A percentile compares a stretch with the other conserved stretches of the same genome.
Evolutionary conservation across 2,113 vertebrate species (phyloP).

Genomic region (Coryphaenoides rupestris): DNA sequence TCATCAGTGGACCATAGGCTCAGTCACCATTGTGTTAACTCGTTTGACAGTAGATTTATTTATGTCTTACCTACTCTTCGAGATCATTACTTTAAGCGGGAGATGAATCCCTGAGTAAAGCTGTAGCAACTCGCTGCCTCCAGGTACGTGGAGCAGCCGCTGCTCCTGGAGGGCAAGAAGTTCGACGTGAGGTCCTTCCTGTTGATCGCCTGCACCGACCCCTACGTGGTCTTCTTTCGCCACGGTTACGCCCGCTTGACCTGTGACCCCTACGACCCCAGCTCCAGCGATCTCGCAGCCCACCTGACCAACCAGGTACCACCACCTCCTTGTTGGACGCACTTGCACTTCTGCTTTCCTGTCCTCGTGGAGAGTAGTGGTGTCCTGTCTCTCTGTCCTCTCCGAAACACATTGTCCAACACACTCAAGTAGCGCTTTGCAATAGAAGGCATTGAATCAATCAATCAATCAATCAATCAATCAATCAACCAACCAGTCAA

Average conservation of each 20-base stretch:
- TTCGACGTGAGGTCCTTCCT: conserved; percentile 85
- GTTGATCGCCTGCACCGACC: conserved; percentile 78
- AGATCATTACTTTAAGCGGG: no score
- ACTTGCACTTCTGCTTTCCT: neutral
- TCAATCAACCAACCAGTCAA: no score
- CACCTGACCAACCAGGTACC: conserved; percentile 86
- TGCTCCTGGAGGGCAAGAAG: conserved; percentile 83
- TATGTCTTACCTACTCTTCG: no score
- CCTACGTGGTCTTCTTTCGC: conserved; percentile 80
- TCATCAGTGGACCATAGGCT: no score
- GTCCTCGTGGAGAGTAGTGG: neutral
- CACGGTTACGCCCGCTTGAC: conserved; percentile 84
- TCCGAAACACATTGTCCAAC: neutral
- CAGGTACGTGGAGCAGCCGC: conserved; percentile 82
- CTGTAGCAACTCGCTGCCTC: no score
- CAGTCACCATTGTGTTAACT: no score
- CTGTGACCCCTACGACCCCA: conserved; percentile 75
- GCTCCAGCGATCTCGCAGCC: conserved; percentile 76
- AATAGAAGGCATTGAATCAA: no score
- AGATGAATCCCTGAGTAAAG: no score
- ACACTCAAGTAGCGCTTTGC: neutral
- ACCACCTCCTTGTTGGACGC: conserved; percentile 2
- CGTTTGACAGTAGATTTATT: no score
- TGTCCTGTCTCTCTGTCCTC: neutral
- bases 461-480: no score